Evolutionary conservation across 2,113 vertebrate species (phyloP).

Genomic region (Nannospalax galili): DNA sequence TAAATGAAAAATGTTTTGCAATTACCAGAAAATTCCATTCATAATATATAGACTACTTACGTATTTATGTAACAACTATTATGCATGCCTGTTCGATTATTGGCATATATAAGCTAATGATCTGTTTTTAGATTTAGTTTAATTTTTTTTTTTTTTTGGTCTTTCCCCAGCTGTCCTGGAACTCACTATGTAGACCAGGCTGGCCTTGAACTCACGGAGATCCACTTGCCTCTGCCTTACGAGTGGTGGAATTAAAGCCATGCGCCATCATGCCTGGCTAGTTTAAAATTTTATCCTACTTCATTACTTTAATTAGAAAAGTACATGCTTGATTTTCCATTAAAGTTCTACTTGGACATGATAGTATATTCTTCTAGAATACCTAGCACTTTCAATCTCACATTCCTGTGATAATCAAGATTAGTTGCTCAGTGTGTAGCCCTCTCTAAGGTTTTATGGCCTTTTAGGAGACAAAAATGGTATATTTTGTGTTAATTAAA

Average conservation of each 20-base stretch:
- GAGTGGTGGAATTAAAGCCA: no score
- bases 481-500: conserved; percentile 32
- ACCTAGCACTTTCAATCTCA: background rate
- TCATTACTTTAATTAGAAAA: conserved; percentile 23
- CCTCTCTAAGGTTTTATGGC: background rate
- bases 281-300: background rate
- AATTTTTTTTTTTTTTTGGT: no score
- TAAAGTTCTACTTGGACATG: background rate
- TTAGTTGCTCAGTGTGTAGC: background rate
- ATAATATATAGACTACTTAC: background rate
- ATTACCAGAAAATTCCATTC: conserved; percentile 6
- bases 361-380: background rate
- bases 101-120: background rate
- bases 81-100: background rate
- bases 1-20: conserved; percentile 34
- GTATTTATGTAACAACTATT: conserved; percentile 7
- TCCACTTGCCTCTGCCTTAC: no score
- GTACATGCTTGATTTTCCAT: background rate
- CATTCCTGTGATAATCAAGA: background rate
- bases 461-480: background rate
- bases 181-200: no score
- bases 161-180: no score
- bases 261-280: no score
- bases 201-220: no score
- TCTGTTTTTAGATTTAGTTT: conserved; percentile 18